Conservation (phyloP, 2,888 invertebrate species). For the Lithophane socia region DNA sequence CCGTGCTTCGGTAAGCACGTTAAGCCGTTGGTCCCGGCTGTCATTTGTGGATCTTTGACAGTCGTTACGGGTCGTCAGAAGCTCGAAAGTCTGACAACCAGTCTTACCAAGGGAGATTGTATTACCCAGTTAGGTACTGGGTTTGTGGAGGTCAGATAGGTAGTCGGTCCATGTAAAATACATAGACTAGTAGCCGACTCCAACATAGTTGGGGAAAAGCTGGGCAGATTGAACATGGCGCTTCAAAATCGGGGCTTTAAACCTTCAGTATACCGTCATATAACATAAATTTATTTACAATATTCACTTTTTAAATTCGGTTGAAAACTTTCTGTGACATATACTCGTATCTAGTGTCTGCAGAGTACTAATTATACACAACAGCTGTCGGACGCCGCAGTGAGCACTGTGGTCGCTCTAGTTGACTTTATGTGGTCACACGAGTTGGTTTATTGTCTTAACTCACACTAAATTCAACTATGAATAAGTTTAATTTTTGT, state of each 20-base stretch:
- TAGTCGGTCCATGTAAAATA: too few relatives aligned
- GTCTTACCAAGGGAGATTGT: too few relatives aligned
- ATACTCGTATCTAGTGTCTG: slow-evolving; percentile 21
- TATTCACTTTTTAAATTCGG: slow-evolving; percentile 14
- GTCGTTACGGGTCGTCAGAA: too few relatives aligned
- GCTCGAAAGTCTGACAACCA: too few relatives aligned
- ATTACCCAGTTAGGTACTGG: too few relatives aligned
- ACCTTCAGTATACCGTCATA: neutral
- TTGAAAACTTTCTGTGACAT: slow-evolving; percentile 23
- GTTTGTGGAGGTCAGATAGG: too few relatives aligned
- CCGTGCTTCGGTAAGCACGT: too few relatives aligned
- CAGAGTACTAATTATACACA: slow-evolving; percentile 30
- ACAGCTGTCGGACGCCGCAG: slow-evolving; percentile 29
- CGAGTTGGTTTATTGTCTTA: slow-evolving; percentile 21
- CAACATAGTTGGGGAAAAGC: too few relatives aligned
- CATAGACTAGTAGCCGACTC: too few relatives aligned
- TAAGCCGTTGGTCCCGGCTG: too few relatives aligned
- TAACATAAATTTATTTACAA: slow-evolving; percentile 12
- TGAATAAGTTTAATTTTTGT: neutral
- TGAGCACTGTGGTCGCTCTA: slow-evolving; percentile 6
- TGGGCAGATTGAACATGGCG: neutral
- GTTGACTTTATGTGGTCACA: slow-evolving; percentile 37
- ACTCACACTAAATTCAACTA: slow-evolving; percentile 17
- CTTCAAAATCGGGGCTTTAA: neutral
- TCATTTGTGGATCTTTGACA: too few relatives aligned